Evolutionary conservation across 2,888 invertebrate genomes (phyloP), one percentile per base, ranked within the genome.

Genomic region (Hydropsyche betteni): DNA sequence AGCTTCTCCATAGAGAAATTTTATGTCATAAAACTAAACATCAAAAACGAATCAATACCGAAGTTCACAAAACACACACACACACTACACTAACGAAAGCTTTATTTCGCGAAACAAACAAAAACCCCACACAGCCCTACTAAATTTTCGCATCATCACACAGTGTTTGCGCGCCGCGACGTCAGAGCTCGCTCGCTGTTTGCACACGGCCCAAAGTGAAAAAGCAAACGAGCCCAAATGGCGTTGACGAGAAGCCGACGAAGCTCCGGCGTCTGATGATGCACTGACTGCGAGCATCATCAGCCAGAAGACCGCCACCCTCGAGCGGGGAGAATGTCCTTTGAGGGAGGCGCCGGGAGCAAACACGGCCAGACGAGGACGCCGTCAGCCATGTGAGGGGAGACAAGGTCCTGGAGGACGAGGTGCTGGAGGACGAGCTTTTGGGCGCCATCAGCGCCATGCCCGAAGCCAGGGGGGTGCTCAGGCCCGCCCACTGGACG

Each of bases 171-270:
- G n/a, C 33, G 61, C 2, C 4, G 24, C 24, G 61, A 61, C 61
- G 51, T n/a, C 53, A 33, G 36, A 14, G 61, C 34, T 34, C 34
- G n/a, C n/a, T 64, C 24, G 55, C 64, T 8, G 10, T n/a, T n/a
- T 24, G 24, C 24, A 24, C 24, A 24, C 1, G 12, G 36, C 34
- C 64, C 4, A 64, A 64, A 64, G 64, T 64, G 64, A 64, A 64
- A 64, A 64, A 64, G 64, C 64, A 64, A 64, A 64, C 64, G 64
- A 12, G 64, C 44, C 24, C 64, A 64, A 64, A 64, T 64, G 64
- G 33, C n/a, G n/a, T n/a, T n/a, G n/a, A n/a, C n/a, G n/a, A 16
- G 61, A 61, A 24, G 24, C 24, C 24, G 24, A 24, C 24, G 24
- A 24, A 24, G 24, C 24, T 2, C 2, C 24, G 2, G 24, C 24